Base-by-base conservation (phyloP, 2,113 vertebrate species). In the Salvelinus namaycush region DNA sequence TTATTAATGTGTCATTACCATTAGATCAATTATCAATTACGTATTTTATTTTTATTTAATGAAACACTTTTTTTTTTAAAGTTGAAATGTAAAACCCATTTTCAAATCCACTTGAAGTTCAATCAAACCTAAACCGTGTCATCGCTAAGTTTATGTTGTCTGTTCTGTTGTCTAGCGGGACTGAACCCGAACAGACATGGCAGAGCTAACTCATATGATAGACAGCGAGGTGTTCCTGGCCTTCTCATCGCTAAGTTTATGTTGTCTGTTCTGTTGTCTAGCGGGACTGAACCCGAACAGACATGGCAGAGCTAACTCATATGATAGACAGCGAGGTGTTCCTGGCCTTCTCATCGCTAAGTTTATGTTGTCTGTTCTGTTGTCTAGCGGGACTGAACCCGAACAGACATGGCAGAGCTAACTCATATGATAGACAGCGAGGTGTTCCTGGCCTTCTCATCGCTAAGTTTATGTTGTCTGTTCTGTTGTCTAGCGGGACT, bases 251-350 rank as follows among this genome's bases (percentile, higher is more conserved):
- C 39, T 39, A 39, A 39, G 7, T 8, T 39, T 31, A 39, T 39
- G 59, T 60, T 9, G 59, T 7, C 57, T n/a, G n/a, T 9, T 60
- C 5, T 24, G 4, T 34, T 18, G 6, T 59, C 16, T 22, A 18
- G 29, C 4, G 29, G 0, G 29, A 18, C 6, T 6, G 5, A 7
- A 68, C 6, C 14, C 2, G 14, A 31, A 26, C 13, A 8, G 29
- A 34, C 79, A 93, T 94, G 90, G 72, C 68, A 57, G 83, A 82
- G 70, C 9, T 87, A 2, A 72, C 73, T 0, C 74, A 90, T 0
- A 34, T 93, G 68, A 84, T 87, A 70, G 87, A 95, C 74, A 84
- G 87, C 65, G 92, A 95, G 9, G 91, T 93, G 16, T 89, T 95
- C 75, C 31, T 74, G 24, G 24, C 24, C 24, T 24, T 24, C 24